These are phyloP conservation scores for Sylvilagus floridanus DNA, from an alignment of 2,797 vertebrate genomes.

Conservation along the genomic window DNA sequence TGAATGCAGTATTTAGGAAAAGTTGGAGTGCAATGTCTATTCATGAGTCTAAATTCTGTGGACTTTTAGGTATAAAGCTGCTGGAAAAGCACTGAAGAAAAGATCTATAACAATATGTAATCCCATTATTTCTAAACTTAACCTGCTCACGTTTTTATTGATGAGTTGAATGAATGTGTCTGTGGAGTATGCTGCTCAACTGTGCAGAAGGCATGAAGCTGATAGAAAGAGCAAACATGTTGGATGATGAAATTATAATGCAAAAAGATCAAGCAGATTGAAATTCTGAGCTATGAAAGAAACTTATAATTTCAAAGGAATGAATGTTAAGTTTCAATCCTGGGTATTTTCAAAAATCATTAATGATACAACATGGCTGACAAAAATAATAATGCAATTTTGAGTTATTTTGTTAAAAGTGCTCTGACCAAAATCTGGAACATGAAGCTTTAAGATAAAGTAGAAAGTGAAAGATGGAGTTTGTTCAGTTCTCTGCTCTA, in stretches of 20 bases:
- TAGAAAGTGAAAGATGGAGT: background rate
- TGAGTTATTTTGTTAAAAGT: background rate
- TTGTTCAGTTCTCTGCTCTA: background rate
- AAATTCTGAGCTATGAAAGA: background rate
- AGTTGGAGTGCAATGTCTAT: background rate
- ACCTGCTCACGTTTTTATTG: background rate
- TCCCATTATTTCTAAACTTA: conserved; percentile 24
- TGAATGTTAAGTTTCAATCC: background rate
- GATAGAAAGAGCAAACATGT: conserved; percentile 24
- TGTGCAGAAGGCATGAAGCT: conserved; percentile 11
- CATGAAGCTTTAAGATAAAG: background rate
- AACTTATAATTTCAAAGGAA: background rate
- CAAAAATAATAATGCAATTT: background rate
- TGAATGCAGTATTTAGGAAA: conserved; percentile 7
- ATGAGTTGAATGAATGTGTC: background rate
- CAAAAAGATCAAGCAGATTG: background rate
- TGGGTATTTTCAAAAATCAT: background rate
- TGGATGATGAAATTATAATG: conserved; percentile 28
- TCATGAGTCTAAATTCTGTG: background rate
- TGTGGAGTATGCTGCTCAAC: background rate
- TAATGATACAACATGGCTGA: background rate
- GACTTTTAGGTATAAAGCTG: conserved; percentile 8
- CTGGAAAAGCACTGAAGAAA: background rate
- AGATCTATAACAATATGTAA: background rate
- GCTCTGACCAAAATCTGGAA: background rate